These are phyloP conservation scores for Jaculus jaculus DNA, from an alignment of 2,113 vertebrate species.

Conservation along the genomic window DNA sequence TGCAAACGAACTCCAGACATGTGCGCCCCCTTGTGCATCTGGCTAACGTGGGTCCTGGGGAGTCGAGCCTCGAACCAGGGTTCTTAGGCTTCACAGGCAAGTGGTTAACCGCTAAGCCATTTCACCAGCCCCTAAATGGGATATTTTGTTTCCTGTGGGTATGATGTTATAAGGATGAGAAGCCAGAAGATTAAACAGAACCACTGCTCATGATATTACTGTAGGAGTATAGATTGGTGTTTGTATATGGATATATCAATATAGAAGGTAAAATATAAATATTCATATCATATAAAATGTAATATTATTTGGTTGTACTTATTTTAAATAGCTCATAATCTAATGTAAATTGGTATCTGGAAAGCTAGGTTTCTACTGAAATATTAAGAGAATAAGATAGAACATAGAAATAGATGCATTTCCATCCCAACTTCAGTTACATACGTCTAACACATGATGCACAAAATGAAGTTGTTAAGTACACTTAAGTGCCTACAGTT, in stretches of 20 bases:
- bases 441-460: no score
- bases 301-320: conserved; percentile 25
- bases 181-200: not conserved
- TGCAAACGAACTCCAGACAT: no score
- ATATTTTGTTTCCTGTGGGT: not conserved
- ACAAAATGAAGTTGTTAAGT: not conserved
- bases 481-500: not conserved
- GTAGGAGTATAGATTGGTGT: not conserved
- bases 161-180: not conserved
- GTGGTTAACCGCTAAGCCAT: no score
- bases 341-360: not conserved
- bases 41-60: no score
- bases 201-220: not conserved
- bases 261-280: not conserved
- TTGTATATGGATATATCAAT: not conserved
- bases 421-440: no score
- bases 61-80: no score
- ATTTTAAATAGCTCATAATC: not conserved
- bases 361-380: not conserved
- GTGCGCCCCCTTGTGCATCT: no score
- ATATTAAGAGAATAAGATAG: conserved; percentile 16
- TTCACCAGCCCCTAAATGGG: no score
- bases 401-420: not conserved
- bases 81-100: no score
- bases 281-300: not conserved